Evolutionary conservation across 2,113 vertebrate genomes (phyloP).

Genomic region (Planiliza haematocheilus): DNA sequence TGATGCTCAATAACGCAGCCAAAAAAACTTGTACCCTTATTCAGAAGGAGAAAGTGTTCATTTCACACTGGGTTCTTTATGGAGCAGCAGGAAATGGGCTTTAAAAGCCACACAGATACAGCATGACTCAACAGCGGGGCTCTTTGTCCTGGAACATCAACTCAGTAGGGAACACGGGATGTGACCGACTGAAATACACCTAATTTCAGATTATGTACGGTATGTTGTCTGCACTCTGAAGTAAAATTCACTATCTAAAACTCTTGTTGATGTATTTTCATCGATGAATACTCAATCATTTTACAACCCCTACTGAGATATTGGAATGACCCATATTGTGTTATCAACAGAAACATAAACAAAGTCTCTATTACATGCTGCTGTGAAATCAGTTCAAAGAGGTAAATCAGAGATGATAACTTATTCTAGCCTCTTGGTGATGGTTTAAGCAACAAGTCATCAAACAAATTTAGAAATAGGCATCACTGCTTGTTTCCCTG

Average conservation of each 20-base stretch:
- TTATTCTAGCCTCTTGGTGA: too few relatives aligned
- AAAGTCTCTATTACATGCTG: too few relatives aligned
- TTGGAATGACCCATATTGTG: too few relatives aligned
- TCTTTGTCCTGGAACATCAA: constrained; percentile 44
- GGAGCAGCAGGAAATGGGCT: constrained; percentile 48
- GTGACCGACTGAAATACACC: constrained; percentile 2
- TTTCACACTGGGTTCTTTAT: constrained; percentile 62
- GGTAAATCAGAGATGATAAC: too few relatives aligned
- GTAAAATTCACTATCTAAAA: too few relatives aligned
- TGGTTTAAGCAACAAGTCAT: too few relatives aligned
- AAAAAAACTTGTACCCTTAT: constrained; percentile 33
- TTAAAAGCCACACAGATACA: constrained; percentile 42
- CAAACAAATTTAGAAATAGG: too few relatives aligned
- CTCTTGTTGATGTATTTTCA: too few relatives aligned
- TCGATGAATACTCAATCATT: not conserved
- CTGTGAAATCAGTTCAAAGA: too few relatives aligned
- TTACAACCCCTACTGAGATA: not conserved
- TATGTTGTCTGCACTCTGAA: not conserved
- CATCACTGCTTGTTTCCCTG: too few relatives aligned
- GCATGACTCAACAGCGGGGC: constrained; percentile 23
- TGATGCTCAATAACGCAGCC: constrained; percentile 39
- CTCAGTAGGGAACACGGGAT: not conserved
- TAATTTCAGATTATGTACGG: constrained; percentile 18
- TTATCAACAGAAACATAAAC: too few relatives aligned
- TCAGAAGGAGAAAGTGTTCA: constrained; percentile 48